phyloP scores from a whole-genome alignment of 2,888 invertebrate genomes.

The Apocheima hispidaria region DNA sequence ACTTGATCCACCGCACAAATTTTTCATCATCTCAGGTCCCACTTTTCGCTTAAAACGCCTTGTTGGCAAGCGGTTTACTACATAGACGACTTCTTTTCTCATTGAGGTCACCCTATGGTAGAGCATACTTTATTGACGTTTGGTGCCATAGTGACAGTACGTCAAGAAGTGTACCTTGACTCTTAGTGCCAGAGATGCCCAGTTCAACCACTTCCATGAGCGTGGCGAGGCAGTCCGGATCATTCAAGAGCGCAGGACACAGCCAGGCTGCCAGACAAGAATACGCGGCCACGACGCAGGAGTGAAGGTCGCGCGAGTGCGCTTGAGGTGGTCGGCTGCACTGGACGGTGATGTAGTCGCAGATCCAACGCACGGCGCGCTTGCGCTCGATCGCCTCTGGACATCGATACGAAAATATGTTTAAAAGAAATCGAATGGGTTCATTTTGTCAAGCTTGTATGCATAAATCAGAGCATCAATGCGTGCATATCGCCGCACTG shows the following conservation, averaged over 20 bases:
- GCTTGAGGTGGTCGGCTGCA: slow-evolving; percentile 97
- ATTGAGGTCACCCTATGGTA: too few relatives aligned
- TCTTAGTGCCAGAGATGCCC: slow-evolving; percentile 98
- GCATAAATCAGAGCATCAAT: too few relatives aligned
- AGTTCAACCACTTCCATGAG: slow-evolving; percentile 98
- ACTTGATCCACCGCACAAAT: too few relatives aligned
- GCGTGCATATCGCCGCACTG: too few relatives aligned
- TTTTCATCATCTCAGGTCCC: too few relatives aligned
- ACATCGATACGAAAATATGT: too few relatives aligned
- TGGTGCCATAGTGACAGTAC: neutral
- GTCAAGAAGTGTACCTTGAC: slow-evolving; percentile 87
- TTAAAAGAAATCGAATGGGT: too few relatives aligned
- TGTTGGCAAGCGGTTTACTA: too few relatives aligned
- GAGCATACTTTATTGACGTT: too few relatives aligned
- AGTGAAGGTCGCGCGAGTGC: slow-evolving; percentile 97
- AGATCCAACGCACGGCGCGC: slow-evolving; percentile 98
- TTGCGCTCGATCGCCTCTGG: slow-evolving; percentile 95
- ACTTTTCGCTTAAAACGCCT: too few relatives aligned
- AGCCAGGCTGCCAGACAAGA: slow-evolving; percentile 97
- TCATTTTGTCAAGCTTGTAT: too few relatives aligned
- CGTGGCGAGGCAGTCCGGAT: slow-evolving; percentile 96
- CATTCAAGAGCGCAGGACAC: slow-evolving; percentile 95
- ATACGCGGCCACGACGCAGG: slow-evolving; percentile 97
- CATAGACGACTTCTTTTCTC: too few relatives aligned
- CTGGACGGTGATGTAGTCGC: slow-evolving; percentile 98